Conservation (phyloP, 1,140 invertebrate genomes). For the Solenopsis invicta region DNA sequence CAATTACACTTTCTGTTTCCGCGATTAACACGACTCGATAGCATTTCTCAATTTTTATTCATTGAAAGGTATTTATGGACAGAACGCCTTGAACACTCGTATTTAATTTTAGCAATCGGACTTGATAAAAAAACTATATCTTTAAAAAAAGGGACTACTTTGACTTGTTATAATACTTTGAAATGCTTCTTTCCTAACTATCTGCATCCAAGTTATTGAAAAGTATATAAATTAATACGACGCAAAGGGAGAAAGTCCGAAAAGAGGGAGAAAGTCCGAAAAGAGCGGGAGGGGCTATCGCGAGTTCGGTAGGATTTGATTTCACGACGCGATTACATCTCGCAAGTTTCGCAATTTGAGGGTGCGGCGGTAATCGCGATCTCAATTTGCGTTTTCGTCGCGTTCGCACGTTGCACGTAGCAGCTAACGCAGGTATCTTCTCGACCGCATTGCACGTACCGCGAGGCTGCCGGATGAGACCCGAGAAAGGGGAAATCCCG, state of each 20-base stretch:
- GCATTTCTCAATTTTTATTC: neutral
- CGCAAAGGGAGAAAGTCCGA: neutral
- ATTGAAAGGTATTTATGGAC: neutral
- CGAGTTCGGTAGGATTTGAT: conserved; percentile 57
- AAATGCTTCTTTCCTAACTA: neutral
- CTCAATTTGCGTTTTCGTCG: conserved; percentile 74
- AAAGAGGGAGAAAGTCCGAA: conserved; percentile 24
- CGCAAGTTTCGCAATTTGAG: conserved; percentile 71
- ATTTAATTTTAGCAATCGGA: neutral
- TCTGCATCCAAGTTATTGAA: neutral
- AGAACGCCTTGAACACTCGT: neutral
- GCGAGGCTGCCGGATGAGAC: conserved; percentile 61
- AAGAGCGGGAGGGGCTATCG: conserved; percentile 22
- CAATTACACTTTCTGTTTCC: neutral
- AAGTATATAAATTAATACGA: conserved; percentile 8
- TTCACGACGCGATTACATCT: conserved; percentile 47
- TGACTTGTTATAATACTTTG: neutral
- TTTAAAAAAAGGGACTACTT: neutral
- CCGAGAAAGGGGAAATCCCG: conserved; percentile 71
- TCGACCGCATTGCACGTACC: conserved; percentile 74
- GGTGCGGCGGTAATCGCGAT: conserved; percentile 71
- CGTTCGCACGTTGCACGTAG: conserved; percentile 75
- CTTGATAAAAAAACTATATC: neutral
- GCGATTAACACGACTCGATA: neutral
- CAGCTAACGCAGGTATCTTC: conserved; percentile 71